A percentile compares a stretch with the other conserved stretches of the same genome.
Evolutionary conservation across 2,113 vertebrate species (phyloP).

Genomic region (Odocoileus virginianus): DNA sequence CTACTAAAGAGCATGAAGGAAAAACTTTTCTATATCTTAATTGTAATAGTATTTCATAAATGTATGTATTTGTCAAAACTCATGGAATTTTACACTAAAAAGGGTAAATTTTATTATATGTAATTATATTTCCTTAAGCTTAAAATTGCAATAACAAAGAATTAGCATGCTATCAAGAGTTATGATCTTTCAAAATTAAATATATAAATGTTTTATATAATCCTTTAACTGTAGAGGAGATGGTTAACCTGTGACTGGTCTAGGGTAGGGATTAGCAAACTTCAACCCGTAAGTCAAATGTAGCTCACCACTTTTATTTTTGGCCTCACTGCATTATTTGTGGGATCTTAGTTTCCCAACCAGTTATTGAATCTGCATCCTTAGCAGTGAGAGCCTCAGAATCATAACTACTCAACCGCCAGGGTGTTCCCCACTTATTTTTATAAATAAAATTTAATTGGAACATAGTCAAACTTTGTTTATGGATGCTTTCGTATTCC

Average conservation of each 20-base stretch:
- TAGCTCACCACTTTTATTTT: neutral
- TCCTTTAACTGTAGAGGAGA: neutral
- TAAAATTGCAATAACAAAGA: neutral
- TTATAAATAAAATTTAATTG: neutral
- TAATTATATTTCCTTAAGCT: neutral
- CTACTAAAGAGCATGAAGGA: neutral
- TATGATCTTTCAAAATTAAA: neutral
- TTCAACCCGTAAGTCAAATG: neutral
- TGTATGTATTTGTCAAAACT: neutral
- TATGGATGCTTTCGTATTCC: neutral
- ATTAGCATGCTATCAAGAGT: neutral
- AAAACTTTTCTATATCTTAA: neutral
- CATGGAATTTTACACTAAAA: neutral
- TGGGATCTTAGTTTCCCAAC: neutral
- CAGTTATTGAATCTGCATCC: neutral
- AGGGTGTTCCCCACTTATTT: neutral
- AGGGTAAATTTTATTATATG: neutral
- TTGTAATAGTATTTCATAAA: neutral
- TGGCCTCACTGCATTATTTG: neutral
- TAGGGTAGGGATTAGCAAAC: neutral
- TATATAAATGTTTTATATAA: neutral
- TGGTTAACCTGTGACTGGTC: neutral
- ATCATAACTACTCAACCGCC: neutral
- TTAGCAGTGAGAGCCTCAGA: neutral
- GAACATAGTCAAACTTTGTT: neutral